Evolutionary conservation across 2,113 vertebrate species (phyloP).

Genomic region (Mugil cephalus): DNA sequence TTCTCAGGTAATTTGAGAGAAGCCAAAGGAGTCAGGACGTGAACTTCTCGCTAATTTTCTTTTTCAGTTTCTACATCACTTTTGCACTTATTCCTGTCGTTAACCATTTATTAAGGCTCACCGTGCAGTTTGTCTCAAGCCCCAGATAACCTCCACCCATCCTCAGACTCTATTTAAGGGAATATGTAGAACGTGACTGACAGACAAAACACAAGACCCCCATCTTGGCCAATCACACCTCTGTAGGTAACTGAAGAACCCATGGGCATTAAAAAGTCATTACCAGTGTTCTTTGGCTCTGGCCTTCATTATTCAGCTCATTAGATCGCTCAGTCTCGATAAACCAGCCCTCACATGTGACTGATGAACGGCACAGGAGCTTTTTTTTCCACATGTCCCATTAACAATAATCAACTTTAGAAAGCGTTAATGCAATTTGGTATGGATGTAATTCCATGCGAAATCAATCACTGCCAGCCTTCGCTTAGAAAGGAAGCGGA

Average conservation of each 20-base stretch:
- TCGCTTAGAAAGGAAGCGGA: slow-evolving; percentile 54
- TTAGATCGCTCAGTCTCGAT: slow-evolving; percentile 61
- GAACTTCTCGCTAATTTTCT: too few species aligned
- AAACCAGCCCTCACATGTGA: slow-evolving; percentile 61
- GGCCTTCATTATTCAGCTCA: slow-evolving; percentile 73
- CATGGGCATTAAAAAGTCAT: slow-evolving; percentile 71
- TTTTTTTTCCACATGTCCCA: slow-evolving; percentile 61
- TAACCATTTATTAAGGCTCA: too few species aligned
- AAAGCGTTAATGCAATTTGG: slow-evolving; percentile 68
- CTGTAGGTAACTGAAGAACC: slow-evolving; percentile 47
- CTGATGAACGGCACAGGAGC: slow-evolving; percentile 58
- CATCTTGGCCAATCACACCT: slow-evolving; percentile 44
- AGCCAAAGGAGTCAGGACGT: too few species aligned
- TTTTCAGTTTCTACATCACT: too few species aligned
- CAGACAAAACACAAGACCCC: slow-evolving; percentile 22
- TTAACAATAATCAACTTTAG: slow-evolving; percentile 79
- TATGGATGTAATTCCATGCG: slow-evolving; percentile 69
- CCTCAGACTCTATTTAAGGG: too few species aligned
- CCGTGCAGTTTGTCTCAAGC: neutral
- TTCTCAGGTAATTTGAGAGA: too few species aligned
- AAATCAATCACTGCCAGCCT: slow-evolving; percentile 66
- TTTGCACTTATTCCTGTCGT: too few species aligned
- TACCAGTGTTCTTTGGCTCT: slow-evolving; percentile 58
- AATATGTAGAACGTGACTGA: neutral
- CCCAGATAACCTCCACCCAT: neutral